Percentiles rank a stretch among this genome's conserved stretches.
Conservation (phyloP, 2,113 vertebrate genomes). For the western clawed frog (Xenopus tropicalis) region UCB_Xtro_10.0 CM004444.2:146464001-146464500, state of each 20-base stretch:
- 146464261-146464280: constrained; percentile 5
- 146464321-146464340: not conserved
- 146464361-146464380: not conserved
- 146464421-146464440: too few relatives aligned
- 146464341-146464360: not conserved
- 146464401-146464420: too few relatives aligned
- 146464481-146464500: too few relatives aligned
- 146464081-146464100: not conserved
- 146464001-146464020: not conserved
- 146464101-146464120: constrained; percentile 22
- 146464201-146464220: constrained; percentile 42
- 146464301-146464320: not conserved
- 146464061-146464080: not conserved
- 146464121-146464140: constrained; percentile 32
- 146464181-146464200: constrained; percentile 25
- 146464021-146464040: not conserved
- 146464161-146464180: constrained; percentile 35
- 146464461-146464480: too few relatives aligned
- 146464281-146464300: constrained; percentile 10
- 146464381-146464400: not conserved
- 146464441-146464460: too few relatives aligned
- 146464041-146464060: not conserved
- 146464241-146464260: constrained; percentile 18
- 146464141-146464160: constrained; percentile 25
- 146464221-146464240: constrained; percentile 31